Evolutionary conservation across 2,113 vertebrate genomes (phyloP).

Genomic region (Aegypius monachus): DNA sequence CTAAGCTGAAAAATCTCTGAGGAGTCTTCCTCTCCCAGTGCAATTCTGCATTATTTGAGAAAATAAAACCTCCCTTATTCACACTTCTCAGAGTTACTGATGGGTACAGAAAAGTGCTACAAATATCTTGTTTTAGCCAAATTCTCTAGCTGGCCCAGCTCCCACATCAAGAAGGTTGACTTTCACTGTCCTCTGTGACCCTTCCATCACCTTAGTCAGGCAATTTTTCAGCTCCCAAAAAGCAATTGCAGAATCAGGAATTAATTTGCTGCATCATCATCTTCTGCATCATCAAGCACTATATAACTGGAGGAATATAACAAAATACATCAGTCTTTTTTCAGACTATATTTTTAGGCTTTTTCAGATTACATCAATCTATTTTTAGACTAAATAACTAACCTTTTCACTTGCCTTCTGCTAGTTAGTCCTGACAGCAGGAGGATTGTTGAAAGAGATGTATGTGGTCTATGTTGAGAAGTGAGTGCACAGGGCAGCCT

Average conservation of each 20-base stretch:
- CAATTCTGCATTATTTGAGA: not conserved
- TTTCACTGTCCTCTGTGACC: not conserved
- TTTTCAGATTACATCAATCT: not conserved
- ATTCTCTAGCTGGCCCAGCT: not conserved
- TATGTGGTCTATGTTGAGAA: not conserved
- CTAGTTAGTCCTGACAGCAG: not conserved
- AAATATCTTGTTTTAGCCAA: not conserved
- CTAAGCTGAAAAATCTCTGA: not conserved
- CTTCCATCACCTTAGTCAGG: not conserved
- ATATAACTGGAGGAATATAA: not conserved
- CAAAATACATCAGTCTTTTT: not conserved
- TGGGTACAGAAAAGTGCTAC: not conserved
- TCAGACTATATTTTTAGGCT: not conserved
- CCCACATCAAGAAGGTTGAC: not conserved
- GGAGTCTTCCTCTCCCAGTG: not conserved
- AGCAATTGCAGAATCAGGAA: constrained; percentile 3
- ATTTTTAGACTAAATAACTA: not conserved
- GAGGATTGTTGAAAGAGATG: not conserved
- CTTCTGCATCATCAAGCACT: not conserved
- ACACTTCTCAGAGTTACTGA: not conserved
- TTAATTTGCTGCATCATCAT: constrained; percentile 1
- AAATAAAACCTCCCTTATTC: not conserved
- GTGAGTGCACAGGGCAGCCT: not conserved
- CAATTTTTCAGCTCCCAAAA: not conserved
- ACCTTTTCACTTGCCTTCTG: not conserved